These are phyloP conservation scores for Myrmophylax atrothorax DNA, from an alignment of 2,113 vertebrate species.

Conservation along the genomic window DNA sequence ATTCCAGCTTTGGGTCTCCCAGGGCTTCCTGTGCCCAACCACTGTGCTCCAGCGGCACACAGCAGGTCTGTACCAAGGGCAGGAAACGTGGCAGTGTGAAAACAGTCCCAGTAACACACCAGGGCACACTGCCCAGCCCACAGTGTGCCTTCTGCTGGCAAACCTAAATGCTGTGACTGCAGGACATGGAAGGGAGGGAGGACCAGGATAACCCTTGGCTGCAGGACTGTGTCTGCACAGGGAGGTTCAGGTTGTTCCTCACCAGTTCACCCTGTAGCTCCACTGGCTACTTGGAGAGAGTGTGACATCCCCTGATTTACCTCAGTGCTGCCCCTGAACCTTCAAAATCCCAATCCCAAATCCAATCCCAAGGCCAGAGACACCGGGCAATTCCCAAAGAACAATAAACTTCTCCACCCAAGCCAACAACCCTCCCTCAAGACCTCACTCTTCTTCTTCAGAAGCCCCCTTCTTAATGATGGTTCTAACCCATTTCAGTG, in stretches of 20 bases:
- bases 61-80: neutral
- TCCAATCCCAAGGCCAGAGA: neutral
- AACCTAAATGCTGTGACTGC: neutral
- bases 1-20: neutral
- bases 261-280: neutral
- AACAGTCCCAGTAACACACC: neutral
- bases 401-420: neutral
- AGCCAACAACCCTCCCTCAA: neutral
- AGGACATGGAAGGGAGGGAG: neutral
- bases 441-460: neutral
- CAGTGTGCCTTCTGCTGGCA: neutral
- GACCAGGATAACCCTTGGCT: neutral
- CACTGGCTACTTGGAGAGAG: neutral
- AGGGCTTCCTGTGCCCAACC: neutral
- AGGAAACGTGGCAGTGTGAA: neutral
- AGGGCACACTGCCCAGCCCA: neutral
- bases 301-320: rapidly evolving
- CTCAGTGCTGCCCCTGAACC: neutral
- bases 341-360: neutral
- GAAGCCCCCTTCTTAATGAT: neutral
- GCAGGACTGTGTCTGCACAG: neutral
- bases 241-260: neutral
- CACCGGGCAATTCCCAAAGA: neutral
- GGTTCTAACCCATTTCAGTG: neutral
- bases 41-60: rapidly evolving